Evolutionary conservation across 2,113 vertebrate species (phyloP).

Genomic region (Caranx melampygus): DNA sequence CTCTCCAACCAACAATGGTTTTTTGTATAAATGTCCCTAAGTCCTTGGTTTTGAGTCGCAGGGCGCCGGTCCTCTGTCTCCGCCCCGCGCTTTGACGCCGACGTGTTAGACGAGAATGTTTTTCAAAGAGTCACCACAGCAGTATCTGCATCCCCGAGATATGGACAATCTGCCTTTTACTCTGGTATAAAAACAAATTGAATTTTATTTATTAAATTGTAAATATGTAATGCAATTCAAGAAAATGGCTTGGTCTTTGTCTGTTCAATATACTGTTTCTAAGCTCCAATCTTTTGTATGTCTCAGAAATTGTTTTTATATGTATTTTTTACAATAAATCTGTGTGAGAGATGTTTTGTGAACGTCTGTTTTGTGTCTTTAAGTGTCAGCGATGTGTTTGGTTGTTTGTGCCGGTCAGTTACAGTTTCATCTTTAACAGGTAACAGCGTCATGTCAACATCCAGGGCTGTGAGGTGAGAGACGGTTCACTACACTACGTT

Average conservation of each 20-base stretch:
- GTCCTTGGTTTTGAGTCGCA: slow-evolving; percentile 44
- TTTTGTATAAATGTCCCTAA: slow-evolving; percentile 65
- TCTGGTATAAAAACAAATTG: slow-evolving; percentile 79
- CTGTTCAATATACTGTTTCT: slow-evolving; percentile 85
- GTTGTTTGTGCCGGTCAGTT: background rate
- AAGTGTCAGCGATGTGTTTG: slow-evolving; percentile 9
- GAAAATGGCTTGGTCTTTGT: slow-evolving; percentile 80
- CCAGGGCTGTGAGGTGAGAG: too few relatives aligned
- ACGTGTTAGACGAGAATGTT: slow-evolving; percentile 50
- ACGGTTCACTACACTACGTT: too few relatives aligned
- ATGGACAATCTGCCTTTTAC: slow-evolving; percentile 82
- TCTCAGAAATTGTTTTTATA: slow-evolving; percentile 87
- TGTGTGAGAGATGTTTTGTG: slow-evolving; percentile 76
- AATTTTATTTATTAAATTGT: slow-evolving; percentile 89
- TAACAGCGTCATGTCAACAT: too few relatives aligned
- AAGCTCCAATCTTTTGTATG: slow-evolving; percentile 86
- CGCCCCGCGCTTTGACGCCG: slow-evolving; percentile 49
- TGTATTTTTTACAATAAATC: slow-evolving; percentile 91
- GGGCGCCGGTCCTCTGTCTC: slow-evolving; percentile 1
- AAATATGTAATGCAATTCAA: slow-evolving; percentile 84
- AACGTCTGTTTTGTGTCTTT: slow-evolving; percentile 32
- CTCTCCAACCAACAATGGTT: slow-evolving; percentile 54
- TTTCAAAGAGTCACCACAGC: slow-evolving; percentile 59
- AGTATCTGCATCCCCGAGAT: slow-evolving; percentile 61
- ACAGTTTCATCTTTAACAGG: background rate